Conservation (phyloP, 2,797 vertebrate species). For the Onychomys arenicola region DNA sequence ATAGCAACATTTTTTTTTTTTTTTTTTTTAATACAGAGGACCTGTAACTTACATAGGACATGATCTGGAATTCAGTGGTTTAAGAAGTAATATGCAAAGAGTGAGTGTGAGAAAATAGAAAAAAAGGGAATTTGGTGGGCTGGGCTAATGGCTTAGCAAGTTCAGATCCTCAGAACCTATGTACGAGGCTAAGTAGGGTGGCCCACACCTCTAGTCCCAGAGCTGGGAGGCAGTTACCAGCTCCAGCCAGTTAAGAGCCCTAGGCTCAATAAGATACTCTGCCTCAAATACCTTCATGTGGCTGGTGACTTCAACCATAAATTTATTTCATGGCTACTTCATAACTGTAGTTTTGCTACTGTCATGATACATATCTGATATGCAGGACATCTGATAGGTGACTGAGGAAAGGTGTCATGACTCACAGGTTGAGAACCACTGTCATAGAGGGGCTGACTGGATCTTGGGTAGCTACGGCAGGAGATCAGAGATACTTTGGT, state of each 20-base stretch:
- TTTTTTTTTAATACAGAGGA: conserved; percentile 18
- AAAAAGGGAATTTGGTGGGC: neutral
- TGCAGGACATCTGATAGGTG: neutral
- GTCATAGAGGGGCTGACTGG: neutral
- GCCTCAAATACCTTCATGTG: neutral
- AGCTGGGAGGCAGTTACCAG: neutral
- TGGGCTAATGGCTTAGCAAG: neutral
- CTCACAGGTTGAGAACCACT: neutral
- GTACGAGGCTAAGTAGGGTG: neutral
- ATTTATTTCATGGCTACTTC: neutral
- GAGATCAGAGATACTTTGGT: conserved; percentile 21
- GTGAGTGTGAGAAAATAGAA: neutral
- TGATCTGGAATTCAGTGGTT: neutral
- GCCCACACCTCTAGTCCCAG: neutral
- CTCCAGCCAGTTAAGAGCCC: neutral
- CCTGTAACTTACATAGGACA: neutral
- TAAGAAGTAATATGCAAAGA: neutral
- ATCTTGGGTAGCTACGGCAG: neutral
- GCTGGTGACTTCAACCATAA: neutral
- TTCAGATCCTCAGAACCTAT: neutral
- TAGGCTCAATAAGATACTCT: neutral
- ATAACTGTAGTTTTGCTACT: neutral
- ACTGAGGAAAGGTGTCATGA: too few relatives aligned
- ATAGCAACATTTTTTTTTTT: neutral
- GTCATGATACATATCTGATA: neutral